Percentiles rank a stretch among this genome's conserved stretches.
These are phyloP conservation scores for Chaetophractus vellerosus DNA, from an alignment of 2,797 vertebrate genomes.

Conservation along the genomic window DNA sequence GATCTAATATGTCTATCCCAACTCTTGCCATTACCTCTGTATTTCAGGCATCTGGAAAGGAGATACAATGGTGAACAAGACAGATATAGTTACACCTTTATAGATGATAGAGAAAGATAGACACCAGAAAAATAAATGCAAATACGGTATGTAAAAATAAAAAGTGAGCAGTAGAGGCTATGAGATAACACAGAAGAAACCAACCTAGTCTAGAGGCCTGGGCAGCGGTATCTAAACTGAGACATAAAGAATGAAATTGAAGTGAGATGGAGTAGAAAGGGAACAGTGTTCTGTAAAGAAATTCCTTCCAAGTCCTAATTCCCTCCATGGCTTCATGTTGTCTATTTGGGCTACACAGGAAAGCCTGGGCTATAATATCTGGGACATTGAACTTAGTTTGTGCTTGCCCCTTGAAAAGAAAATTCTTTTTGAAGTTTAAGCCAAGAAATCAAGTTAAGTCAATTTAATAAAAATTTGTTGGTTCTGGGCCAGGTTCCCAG, in stretches of 20 bases:
- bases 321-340: not conserved
- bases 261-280: not conserved
- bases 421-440: slow-evolving; percentile 23
- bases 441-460: slow-evolving; percentile 24
- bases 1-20: not conserved
- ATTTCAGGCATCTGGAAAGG: not conserved
- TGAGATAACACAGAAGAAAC: slow-evolving; percentile 4
- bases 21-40: not conserved
- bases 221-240: not conserved
- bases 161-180: not conserved
- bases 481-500: slow-evolving; percentile 27
- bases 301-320: not conserved
- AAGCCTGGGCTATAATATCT: not conserved
- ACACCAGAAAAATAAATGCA: slow-evolving; percentile 1
- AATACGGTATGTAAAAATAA: not conserved
- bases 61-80: not conserved
- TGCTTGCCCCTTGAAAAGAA: slow-evolving; percentile 28
- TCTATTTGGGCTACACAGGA: not conserved
- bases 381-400: not conserved
- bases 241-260: not conserved
- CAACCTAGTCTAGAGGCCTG: not conserved
- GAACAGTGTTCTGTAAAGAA: not conserved
- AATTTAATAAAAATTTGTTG: slow-evolving; percentile 26
- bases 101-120: not conserved
- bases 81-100: not conserved